phyloP scores from a whole-genome alignment of 2,113 vertebrate genomes.

The Halcyon malimbica region DNA sequence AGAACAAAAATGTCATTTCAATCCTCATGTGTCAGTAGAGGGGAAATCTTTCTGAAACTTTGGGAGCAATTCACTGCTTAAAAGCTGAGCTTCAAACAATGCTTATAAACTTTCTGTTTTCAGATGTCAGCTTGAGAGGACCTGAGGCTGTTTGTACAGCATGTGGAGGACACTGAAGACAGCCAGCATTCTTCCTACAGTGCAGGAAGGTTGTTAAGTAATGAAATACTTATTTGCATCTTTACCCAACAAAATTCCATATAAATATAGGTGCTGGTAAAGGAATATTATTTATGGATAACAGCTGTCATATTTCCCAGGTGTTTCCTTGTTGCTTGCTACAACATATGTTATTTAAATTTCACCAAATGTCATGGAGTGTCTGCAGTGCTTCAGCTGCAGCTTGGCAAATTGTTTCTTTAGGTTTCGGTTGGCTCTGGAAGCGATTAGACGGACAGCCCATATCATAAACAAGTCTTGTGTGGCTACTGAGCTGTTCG shows the following conservation, averaged over 20 bases:
- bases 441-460: constrained; percentile 39
- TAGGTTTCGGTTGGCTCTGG: constrained; percentile 37
- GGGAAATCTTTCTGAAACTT: background rate
- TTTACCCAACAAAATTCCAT: background rate
- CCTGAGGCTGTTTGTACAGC: background rate
- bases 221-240: constrained; percentile 7
- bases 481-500: constrained; percentile 3
- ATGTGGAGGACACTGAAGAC: background rate
- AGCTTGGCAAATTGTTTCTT: constrained; percentile 38
- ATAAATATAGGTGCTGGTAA: constrained; percentile 49
- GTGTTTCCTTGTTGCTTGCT: constrained; percentile 50
- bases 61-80: background rate
- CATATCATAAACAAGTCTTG: constrained; percentile 41
- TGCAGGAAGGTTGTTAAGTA: background rate
- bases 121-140: background rate
- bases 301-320: constrained; percentile 55
- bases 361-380: constrained; percentile 50
- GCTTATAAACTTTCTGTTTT: background rate
- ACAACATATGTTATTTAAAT: constrained; percentile 65
- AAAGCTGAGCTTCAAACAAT: background rate
- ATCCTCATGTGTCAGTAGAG: background rate
- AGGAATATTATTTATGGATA: constrained; percentile 32
- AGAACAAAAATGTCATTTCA: background rate
- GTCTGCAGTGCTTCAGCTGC: constrained; percentile 38
- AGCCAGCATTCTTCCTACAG: background rate